Evolutionary conservation across 2,113 vertebrate species (phyloP), one percentile per base, ranked within the genome.

Genomic region (Ctenomys sociabilis): DNA sequence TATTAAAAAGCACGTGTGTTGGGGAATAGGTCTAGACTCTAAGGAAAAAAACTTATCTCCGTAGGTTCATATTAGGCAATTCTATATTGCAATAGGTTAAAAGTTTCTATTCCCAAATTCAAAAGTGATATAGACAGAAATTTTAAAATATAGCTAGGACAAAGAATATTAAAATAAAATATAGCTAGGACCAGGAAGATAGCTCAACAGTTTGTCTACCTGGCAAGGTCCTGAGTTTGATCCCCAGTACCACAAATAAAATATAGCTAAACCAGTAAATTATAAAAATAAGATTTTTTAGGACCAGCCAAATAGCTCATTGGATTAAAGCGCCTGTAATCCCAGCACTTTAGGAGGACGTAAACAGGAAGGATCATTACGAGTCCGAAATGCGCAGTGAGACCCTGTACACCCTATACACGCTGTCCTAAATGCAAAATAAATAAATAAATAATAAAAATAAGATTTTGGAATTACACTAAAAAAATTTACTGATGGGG

Each of bases 381-480:
- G 49, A 49, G 49, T n/a, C n/a, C n/a, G n/a, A n/a, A n/a, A n/a
- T n/a, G n/a, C n/a, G n/a, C 49, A 49, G 49, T 49, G 49, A 49
- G 49, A 49, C 49, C 49, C 49, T 49, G 49, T 49, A 9, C 49
- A 49, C 49, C 49, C 49, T 49, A 11, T 49, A 9, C 49, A 49
- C 49, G 9, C 49, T 49, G 9, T 49, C 49, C 49, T 49, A 49
- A 49, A 49, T 49, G 12, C 49, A 49, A 87, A 84, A 92, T n/a
- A n/a, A 93, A 64, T 90, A 54, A 89, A 37, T 45, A 93, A 63
- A 72, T 43, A 63, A 72, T 43, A 87, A 80, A 92, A 93, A 72
- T 90, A 54, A 89, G 37, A 96, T 54, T 83, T n/a, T 57, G 78
- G 90, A 49, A 68, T 37, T 63, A 49, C 21, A 64, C 37, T 78